Evolutionary conservation across 2,888 invertebrate species (phyloP).

Genomic region (Drosophila algonquin): DNA sequence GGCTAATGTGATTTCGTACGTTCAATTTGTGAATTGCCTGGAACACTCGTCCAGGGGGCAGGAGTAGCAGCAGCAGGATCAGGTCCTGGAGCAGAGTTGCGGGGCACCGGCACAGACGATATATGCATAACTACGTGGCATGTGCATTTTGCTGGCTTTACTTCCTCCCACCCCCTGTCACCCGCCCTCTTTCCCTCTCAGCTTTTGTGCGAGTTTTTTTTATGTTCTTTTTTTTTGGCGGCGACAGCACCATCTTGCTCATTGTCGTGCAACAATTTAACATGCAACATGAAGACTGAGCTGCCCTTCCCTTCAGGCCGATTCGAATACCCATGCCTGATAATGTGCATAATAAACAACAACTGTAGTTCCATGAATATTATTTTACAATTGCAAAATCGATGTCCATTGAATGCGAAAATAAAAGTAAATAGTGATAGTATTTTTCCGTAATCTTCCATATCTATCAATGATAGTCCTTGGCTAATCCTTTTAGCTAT

Average conservation of each 20-base stretch:
- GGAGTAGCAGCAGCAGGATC: too few relatives aligned
- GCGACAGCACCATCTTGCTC: conserved; percentile 43
- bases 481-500: too few relatives aligned
- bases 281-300: conserved; percentile 31
- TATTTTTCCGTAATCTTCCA: too few relatives aligned
- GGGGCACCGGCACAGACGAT: conserved; percentile 35
- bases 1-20: conserved; percentile 76
- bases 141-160: conserved; percentile 56
- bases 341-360: too few relatives aligned
- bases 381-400: too few relatives aligned
- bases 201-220: conserved; percentile 22
- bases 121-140: conserved; percentile 79
- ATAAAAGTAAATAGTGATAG: too few relatives aligned
- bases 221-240: conserved; percentile 39
- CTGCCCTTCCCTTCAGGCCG: not conserved
- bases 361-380: too few relatives aligned
- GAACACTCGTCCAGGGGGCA: conserved; percentile 37
- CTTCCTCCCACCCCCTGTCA: not conserved
- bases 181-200: conserved; percentile 9
- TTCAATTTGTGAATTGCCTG: conserved; percentile 77
- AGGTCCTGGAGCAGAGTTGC: not conserved
- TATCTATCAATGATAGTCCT: too few relatives aligned
- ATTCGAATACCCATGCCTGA: not conserved
- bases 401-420: too few relatives aligned
- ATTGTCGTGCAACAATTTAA: conserved; percentile 52